Evolutionary conservation across 2,113 vertebrate genomes (phyloP), one percentile per base, ranked within the genome.

Genomic region (Otolemur garnettii): DNA sequence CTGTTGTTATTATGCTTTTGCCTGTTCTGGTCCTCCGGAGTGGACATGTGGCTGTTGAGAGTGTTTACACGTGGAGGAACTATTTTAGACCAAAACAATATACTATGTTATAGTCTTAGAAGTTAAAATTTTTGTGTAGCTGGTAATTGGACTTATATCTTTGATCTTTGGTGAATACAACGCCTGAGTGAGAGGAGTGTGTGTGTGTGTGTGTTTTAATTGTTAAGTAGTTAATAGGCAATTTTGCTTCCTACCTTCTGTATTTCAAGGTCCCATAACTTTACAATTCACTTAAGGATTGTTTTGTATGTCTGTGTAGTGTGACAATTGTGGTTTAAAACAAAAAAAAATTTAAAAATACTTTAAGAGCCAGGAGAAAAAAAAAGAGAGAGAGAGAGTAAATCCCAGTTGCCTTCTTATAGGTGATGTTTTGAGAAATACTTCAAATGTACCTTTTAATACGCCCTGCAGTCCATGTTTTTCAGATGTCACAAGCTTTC

Each of bases 371-470:
- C 17, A 79, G 33, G 30, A 77, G 18, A 19, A 78, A 80, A 57
- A 75, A 57, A 14, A 12, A 1, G 42, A 69, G 38, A 88, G 72
- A 33, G 2, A 64, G 2, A 18, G 68, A 69, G n/a, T n/a, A 83
- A 50, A 59, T 35, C 33, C 30, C 9, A 62, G 13, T 77, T 80
- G 74, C 30, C 38, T 96, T 87, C 55, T 80, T 91, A 17, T 0
- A 33, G 7, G 38, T 55, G 93, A 45, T 60, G 79, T 81, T 95
- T 93, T 92, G 35, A 82, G 42, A 96, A 87, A 53, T 72, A 28
- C 57, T 87, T 88, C 21, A 91, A 77, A 35, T 22, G 9, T 45
- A 50, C 21, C 10, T 11, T 59, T 42, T 87, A 87, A 68, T 71
- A 24, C 35, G 55, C 4, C 59, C 12, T 77, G 12, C 3, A 66